Evolutionary conservation across 2,888 invertebrate species (phyloP).

Genomic region (Rhingia rostrata): DNA sequence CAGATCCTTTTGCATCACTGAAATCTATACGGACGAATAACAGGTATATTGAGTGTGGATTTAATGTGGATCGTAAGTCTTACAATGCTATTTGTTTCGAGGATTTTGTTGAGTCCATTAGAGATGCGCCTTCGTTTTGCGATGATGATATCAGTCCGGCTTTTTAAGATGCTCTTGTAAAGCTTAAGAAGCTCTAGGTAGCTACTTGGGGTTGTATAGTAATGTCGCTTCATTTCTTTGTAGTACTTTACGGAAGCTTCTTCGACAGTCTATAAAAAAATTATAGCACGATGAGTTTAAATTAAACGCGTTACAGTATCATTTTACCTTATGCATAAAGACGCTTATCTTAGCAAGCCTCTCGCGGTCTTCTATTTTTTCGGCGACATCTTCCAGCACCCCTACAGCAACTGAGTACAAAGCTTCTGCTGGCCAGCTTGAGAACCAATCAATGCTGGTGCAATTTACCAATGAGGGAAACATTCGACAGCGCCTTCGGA

Average conservation of each 20-base stretch:
- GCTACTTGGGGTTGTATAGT: constrained; percentile 96
- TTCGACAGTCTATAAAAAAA: constrained; percentile 88
- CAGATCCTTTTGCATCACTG: constrained; percentile 92
- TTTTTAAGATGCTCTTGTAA: constrained; percentile 88
- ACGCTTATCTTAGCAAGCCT: constrained; percentile 87
- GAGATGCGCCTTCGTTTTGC: constrained; percentile 87
- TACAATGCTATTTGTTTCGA: constrained; percentile 82
- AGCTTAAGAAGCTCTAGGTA: constrained; percentile 93
- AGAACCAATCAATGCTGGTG: constrained; percentile 97
- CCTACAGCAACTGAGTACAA: constrained; percentile 91
- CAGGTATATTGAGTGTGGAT: neutral
- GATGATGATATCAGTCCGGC: constrained; percentile 87
- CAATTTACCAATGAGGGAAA: constrained; percentile 97
- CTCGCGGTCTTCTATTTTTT: constrained; percentile 83
- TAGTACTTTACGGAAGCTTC: constrained; percentile 90
- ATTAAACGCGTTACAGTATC: too few relatives aligned
- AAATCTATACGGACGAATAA: constrained; percentile 84
- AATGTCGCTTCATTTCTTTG: constrained; percentile 91
- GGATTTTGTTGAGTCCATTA: constrained; percentile 87
- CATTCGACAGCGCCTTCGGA: constrained; percentile 94
- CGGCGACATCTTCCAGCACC: constrained; percentile 86
- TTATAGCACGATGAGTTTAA: too few relatives aligned
- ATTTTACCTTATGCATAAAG: constrained; percentile 87
- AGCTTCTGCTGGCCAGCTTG: constrained; percentile 95
- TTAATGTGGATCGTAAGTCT: constrained; percentile 24